Evolutionary conservation across 2,888 invertebrate genomes (phyloP), one percentile per base, ranked within the genome.

Genomic region (Drosophila mercatorum): DNA sequence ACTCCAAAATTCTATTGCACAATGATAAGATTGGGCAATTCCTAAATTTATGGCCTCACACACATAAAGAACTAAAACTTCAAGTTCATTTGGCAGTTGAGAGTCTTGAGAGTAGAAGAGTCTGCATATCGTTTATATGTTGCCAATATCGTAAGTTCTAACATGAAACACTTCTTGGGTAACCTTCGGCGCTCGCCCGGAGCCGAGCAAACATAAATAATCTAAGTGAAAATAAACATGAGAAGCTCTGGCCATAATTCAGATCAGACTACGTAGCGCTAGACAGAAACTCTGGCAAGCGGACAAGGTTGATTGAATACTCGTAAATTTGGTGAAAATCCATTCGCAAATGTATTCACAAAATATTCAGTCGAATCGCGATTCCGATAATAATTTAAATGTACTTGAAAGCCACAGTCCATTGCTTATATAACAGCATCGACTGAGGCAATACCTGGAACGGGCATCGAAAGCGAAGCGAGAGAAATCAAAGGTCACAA

Each of bases 401-500:
- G 73, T 79, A 71, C 72, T 76, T 74, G 84, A 77, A 70, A 52
- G 59, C 38, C 10, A 6, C 22, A 36, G 55, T 61, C 65, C 28
- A 70, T 67, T 69, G 81, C 74, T 81, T 67, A 65, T 74, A 80
- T 69, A 78, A 81, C 58, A 62, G 57, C 49, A 67, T 17, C 12
- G 67, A 34, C 36, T 12, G 36, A 40, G 73, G 58, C 31, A 66
- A 22, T 74, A 77, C 79, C 58, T 64, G 70, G 77, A 78, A 78
- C 51, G 26, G 31, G 44, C 52, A 63, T 66, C 34, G 53, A 34
- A 44, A 51, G 34, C 31, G 31, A 17, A 17, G 5, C 49, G 34
- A 51, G 17, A 36, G 36, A 71, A 52, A 73, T 67, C 68, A 81
- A 81, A 84, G 88, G 79, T 84, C 84, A 61, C 51, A 51, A 43